Percentiles rank a stretch among this genome's conserved stretches.
These are phyloP conservation scores for Anguilla rostrata DNA, from an alignment of 2,113 vertebrate species.

Conservation along the genomic window DNA sequence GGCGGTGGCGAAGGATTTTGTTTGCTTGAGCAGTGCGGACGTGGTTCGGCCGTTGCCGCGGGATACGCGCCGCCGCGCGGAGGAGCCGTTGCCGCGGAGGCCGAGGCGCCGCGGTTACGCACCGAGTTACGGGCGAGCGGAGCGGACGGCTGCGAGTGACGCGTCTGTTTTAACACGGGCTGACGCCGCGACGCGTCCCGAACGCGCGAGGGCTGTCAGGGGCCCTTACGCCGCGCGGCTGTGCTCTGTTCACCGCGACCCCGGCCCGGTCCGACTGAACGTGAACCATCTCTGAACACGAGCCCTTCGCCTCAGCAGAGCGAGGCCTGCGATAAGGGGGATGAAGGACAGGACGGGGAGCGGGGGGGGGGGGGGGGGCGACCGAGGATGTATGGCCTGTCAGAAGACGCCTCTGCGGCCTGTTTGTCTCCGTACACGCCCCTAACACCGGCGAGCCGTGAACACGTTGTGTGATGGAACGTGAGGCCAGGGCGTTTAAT, in stretches of 20 bases:
- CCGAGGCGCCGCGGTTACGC: not conserved
- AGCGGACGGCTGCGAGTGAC: not conserved
- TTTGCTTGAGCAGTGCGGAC: no score
- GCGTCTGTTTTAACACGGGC: not conserved
- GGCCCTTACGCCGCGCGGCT: not conserved
- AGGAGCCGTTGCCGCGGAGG: not conserved
- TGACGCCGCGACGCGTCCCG: not conserved
- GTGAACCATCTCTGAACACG: not conserved
- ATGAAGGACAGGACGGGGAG: not conserved
- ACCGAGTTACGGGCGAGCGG: not conserved
- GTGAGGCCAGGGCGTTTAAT: no score
- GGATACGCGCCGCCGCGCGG: not conserved
- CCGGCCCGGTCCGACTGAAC: not conserved
- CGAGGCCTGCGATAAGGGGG: constrained; percentile 25
- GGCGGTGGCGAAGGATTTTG: not conserved
- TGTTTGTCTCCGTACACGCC: constrained; percentile 22
- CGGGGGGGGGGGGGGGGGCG: no score
- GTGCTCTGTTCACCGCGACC: not conserved
- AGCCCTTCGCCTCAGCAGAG: not conserved
- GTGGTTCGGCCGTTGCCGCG: not conserved
- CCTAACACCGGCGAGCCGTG: constrained; percentile 19
- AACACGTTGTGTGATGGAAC: constrained; percentile 17
- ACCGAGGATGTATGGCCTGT: constrained; percentile 30
- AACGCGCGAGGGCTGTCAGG: not conserved
- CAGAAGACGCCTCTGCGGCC: not conserved